These are phyloP conservation scores for Lucinisca nassula DNA, from an alignment of 2,888 invertebrate genomes.

Conservation along the genomic window DNA sequence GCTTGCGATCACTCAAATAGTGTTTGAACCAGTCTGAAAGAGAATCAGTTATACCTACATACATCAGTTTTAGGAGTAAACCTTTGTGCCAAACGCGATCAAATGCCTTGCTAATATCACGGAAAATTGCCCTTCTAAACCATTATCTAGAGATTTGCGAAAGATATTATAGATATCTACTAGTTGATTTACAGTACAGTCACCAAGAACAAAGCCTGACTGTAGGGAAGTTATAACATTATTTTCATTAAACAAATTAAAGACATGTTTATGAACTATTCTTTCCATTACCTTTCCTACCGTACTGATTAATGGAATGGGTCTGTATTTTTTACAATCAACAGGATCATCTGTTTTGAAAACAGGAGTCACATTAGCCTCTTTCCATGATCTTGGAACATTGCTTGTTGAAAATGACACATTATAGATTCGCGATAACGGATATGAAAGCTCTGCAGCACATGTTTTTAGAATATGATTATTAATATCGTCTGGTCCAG, in stretches of 20 bases:
- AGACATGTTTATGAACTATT: conserved; percentile 20
- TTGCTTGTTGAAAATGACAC: neutral
- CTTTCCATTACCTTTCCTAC: conserved; percentile 20
- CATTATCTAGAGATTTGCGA: conserved; percentile 30
- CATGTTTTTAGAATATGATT: conserved; percentile 17
- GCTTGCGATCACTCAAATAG: conserved; percentile 8
- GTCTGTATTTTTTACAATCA: conserved; percentile 27
- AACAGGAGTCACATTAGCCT: conserved; percentile 26
- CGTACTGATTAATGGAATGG: conserved; percentile 15
- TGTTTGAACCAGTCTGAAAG: neutral
- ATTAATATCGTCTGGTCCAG: too few species aligned
- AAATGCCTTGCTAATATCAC: conserved; percentile 56
- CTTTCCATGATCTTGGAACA: conserved; percentile 28
- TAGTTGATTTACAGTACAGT: conserved; percentile 48
- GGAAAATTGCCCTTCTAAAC: conserved; percentile 46
- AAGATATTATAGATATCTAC: conserved; percentile 20
- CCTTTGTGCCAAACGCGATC: conserved; percentile 47
- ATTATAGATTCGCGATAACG: conserved; percentile 39
- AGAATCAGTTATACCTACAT: neutral
- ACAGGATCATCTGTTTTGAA: conserved; percentile 21
- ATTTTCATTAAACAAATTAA: neutral
- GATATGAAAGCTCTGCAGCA: neutral
- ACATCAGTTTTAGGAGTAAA: conserved; percentile 23
- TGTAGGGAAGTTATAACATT: conserved; percentile 12
- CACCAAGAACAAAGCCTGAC: conserved; percentile 37